phyloP scores from a whole-genome alignment of 1,140 invertebrate species.

The Trichogramma pretiosum region DNA sequence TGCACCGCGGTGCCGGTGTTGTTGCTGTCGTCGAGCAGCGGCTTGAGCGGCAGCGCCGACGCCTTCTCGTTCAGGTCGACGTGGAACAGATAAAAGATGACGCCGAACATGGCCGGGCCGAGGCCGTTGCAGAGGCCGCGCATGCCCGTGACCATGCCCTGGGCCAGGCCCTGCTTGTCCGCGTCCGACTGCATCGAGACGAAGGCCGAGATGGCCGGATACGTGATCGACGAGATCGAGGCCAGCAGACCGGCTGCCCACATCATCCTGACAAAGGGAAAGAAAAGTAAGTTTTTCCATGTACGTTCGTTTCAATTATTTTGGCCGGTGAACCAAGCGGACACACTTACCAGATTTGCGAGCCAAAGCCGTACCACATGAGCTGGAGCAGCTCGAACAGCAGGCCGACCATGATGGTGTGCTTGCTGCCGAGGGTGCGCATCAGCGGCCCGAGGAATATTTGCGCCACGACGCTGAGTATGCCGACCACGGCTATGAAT shows the following conservation, averaged over 20 bases:
- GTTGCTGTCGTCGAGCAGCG: constrained; percentile 40
- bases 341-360: constrained; percentile 62
- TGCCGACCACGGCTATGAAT: constrained; percentile 95
- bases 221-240: constrained; percentile 89
- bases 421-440: constrained; percentile 85
- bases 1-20: constrained; percentile 42
- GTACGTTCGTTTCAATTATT: not conserved
- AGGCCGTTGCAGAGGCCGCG: constrained; percentile 80
- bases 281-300: not conserved
- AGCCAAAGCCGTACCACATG: constrained; percentile 93
- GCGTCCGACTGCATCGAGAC: constrained; percentile 93
- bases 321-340: not conserved
- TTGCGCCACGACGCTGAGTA: constrained; percentile 93
- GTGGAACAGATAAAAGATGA: constrained; percentile 98
- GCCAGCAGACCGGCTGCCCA: constrained; percentile 95
- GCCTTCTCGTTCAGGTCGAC: constrained; percentile 84
- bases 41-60: constrained; percentile 35
- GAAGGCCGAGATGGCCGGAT: constrained; percentile 98
- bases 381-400: constrained; percentile 94
- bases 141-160: constrained; percentile 97
- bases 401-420: constrained; percentile 94
- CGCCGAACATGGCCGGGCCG: constrained; percentile 82
- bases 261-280: constrained; percentile 76
- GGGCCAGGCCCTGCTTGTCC: constrained; percentile 95
- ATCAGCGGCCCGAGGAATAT: constrained; percentile 72